phyloP scores from a whole-genome alignment of 2,888 invertebrate species.

The Drosophila dives region DNA sequence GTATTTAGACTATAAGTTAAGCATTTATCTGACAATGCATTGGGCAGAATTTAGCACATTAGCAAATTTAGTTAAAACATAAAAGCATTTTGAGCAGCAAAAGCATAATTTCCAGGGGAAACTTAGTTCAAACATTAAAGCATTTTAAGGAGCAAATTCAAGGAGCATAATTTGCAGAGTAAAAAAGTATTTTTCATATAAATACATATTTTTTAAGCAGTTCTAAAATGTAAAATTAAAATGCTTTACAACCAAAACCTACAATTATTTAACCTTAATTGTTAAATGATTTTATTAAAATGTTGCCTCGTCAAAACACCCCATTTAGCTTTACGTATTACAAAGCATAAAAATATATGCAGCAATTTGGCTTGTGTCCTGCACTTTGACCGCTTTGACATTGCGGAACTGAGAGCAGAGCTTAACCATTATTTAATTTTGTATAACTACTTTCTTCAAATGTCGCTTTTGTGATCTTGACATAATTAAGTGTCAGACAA shows the following conservation, averaged over 20 bases:
- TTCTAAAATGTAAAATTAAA: background rate
- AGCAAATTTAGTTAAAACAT: background rate
- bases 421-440: constrained; percentile 15
- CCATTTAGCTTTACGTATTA: background rate
- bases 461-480: background rate
- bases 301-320: background rate
- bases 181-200: background rate
- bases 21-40: background rate
- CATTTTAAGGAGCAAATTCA: background rate
- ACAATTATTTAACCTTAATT: background rate
- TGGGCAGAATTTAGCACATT: background rate
- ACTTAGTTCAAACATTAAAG: background rate
- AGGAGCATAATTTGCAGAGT: background rate
- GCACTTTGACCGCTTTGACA: constrained; percentile 18
- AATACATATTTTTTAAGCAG: background rate
- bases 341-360: constrained; percentile 10
- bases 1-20: background rate
- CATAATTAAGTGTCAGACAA: constrained; percentile 54
- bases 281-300: background rate
- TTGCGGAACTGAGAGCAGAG: background rate
- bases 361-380: background rate
- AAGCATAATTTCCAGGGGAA: background rate
- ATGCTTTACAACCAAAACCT: background rate
- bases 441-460: background rate
- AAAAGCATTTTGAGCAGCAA: background rate